Percentiles rank a stretch among this genome's conserved stretches.
Evolutionary conservation across 2,888 invertebrate genomes (phyloP).

Genomic region (Arge pagana): DNA sequence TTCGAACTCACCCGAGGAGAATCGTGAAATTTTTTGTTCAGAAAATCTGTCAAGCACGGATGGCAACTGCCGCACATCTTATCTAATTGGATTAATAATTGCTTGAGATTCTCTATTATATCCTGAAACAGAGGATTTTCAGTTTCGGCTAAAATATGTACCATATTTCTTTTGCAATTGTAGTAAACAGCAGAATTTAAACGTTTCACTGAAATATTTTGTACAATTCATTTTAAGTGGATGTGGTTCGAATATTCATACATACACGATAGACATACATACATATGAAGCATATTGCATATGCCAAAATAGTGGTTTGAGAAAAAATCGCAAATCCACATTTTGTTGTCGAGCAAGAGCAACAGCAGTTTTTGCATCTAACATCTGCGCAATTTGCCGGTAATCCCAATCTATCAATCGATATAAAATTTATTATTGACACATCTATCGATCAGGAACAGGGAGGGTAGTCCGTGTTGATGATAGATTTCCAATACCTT

Average conservation of each 20-base stretch:
- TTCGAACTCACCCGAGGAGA: slow-evolving; percentile 47
- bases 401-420: slow-evolving; percentile 64
- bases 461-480: neutral
- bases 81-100: slow-evolving; percentile 45
- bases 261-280: slow-evolving; percentile 41
- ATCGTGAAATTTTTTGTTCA: slow-evolving; percentile 48
- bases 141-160: neutral
- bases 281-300: slow-evolving; percentile 57
- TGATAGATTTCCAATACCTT: slow-evolving; percentile 51
- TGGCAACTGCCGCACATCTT: slow-evolving; percentile 44
- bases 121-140: slow-evolving; percentile 46
- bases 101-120: slow-evolving; percentile 44
- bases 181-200: slow-evolving; percentile 8
- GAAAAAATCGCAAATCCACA: slow-evolving; percentile 75
- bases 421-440: slow-evolving; percentile 10
- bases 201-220: neutral
- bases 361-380: slow-evolving; percentile 77
- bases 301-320: slow-evolving; percentile 67
- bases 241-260: neutral
- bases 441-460: neutral
- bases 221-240: neutral
- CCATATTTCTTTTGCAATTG: neutral
- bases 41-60: slow-evolving; percentile 49
- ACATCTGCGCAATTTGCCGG: slow-evolving; percentile 76
- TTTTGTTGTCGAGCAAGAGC: slow-evolving; percentile 74